phyloP scores from a whole-genome alignment of 1,140 invertebrate genomes.

The Platyscapa corneri region DNA sequence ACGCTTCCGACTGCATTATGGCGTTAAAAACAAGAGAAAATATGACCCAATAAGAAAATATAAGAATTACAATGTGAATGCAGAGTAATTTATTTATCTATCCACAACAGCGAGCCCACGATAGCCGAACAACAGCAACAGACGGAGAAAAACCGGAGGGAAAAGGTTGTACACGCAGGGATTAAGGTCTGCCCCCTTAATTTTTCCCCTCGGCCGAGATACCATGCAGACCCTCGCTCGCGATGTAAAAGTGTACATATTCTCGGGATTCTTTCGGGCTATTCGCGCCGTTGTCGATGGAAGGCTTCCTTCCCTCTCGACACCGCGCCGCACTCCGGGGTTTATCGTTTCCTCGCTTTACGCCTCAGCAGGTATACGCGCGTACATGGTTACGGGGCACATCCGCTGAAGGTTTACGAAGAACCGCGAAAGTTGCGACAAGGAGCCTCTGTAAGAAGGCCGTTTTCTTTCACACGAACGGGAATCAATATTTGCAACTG shows the following conservation, averaged over 20 bases:
- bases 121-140: not conserved
- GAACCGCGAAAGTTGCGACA: not conserved
- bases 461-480: slow-evolving; percentile 8
- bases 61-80: not conserved
- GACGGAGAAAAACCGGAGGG: not conserved
- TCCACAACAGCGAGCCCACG: not conserved
- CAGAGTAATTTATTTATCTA: slow-evolving; percentile 32
- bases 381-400: not conserved
- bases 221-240: not conserved
- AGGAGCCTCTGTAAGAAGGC: too few species aligned
- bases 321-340: not conserved
- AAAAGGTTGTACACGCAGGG: not conserved
- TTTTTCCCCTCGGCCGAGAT: not conserved
- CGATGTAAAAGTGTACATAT: not conserved
- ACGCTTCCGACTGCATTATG: not conserved
- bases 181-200: slow-evolving; percentile 30
- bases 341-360: too few species aligned
- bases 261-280: slow-evolving; percentile 2
- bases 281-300: not conserved
- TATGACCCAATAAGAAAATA: slow-evolving; percentile 33
- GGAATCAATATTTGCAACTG: slow-evolving; percentile 48
- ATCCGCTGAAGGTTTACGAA: not conserved
- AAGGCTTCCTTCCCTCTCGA: not conserved
- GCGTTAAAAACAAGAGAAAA: not conserved
- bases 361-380: not conserved